Conservation (phyloP, 2,797 vertebrate species). For the Myripristis jacobus region DNA sequence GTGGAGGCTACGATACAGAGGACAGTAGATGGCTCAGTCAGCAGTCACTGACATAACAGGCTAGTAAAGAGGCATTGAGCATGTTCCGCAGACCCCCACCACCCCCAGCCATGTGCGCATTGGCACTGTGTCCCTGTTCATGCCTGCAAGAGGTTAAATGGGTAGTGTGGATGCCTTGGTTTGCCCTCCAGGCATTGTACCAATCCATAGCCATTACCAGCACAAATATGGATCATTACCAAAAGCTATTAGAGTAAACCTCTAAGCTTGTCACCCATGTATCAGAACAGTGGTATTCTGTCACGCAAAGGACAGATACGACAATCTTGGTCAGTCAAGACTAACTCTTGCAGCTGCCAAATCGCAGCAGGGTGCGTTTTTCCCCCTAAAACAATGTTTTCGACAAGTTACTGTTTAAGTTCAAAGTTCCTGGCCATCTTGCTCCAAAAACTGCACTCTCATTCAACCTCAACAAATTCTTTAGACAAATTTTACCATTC, state of each 20-base stretch:
- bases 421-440: no score
- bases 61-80: constrained; percentile 59
- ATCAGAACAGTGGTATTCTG: constrained; percentile 1
- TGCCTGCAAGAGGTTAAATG: constrained; percentile 51
- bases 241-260: neutral
- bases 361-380: no score
- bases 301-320: neutral
- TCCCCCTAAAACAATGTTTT: no score
- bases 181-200: constrained; percentile 32
- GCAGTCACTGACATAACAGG: constrained; percentile 51
- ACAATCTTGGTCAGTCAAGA: neutral
- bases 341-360: no score
- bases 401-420: no score
- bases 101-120: neutral
- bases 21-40: constrained; percentile 54
- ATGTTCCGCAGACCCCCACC: constrained; percentile 10
- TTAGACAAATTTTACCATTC: no score
- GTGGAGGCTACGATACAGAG: constrained; percentile 48
- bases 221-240: constrained; percentile 44
- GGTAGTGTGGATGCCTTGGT: constrained; percentile 35
- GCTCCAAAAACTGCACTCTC: no score
- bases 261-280: neutral
- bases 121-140: constrained; percentile 44
- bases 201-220: constrained; percentile 49
- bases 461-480: no score